Percentiles rank a stretch among this genome's conserved stretches.
phyloP scores from a whole-genome alignment of 92 coral and sea anemone genomes.

The Phenganax marumi region DNA sequence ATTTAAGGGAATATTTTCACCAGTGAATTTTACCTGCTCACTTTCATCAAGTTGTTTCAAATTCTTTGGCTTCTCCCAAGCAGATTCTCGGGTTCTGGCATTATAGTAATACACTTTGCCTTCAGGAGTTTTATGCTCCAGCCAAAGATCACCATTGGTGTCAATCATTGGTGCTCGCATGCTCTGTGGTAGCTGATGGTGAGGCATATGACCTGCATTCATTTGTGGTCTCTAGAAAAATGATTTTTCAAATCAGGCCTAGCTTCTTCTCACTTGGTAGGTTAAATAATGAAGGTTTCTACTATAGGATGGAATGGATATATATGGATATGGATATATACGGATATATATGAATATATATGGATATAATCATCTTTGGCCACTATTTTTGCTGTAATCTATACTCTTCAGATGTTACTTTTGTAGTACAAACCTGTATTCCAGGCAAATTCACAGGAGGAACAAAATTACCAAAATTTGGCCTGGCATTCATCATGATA shows the following conservation, averaged over 20 bases:
- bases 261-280: not conserved
- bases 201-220: constrained; percentile 25
- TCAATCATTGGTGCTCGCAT: constrained; percentile 89
- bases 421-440: constrained; percentile 15
- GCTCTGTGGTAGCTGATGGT: constrained; percentile 19
- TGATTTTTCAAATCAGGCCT: not conserved
- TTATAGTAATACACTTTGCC: constrained; percentile 90
- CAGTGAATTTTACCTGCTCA: constrained; percentile 40
- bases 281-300: too few relatives aligned
- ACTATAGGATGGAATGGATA: too few relatives aligned
- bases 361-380: not conserved
- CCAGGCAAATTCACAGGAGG: constrained; percentile 37
- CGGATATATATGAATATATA: too few relatives aligned
- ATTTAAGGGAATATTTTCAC: too few relatives aligned
- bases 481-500: constrained; percentile 62
- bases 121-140: constrained; percentile 90
- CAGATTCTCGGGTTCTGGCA: constrained; percentile 93
- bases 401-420: not conserved
- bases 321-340: too few relatives aligned
- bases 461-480: constrained; percentile 29
- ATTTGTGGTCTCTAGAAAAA: constrained; percentile 33
- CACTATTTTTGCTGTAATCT: not conserved
- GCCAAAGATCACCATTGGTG: constrained; percentile 93
- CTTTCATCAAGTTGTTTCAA: constrained; percentile 45
- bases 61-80: constrained; percentile 98